Evolutionary conservation across 2,888 invertebrate genomes (phyloP), one percentile per base, ranked within the genome.

Genomic region (Sepioteuthis lessoniana): DNA sequence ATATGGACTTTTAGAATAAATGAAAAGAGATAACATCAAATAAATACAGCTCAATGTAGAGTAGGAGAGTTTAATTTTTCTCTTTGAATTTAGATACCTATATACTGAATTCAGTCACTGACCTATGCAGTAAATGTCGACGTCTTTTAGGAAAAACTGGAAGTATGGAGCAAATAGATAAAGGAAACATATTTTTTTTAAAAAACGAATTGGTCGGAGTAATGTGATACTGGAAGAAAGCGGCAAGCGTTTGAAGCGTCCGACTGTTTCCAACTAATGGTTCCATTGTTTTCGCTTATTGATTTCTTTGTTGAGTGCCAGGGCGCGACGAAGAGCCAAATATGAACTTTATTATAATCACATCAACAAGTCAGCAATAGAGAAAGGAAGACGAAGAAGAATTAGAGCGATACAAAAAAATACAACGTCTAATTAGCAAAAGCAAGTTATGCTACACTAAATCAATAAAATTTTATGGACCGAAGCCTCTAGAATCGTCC

Each of bases 281-380:
- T 76, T 35, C 76, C n/a, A 76, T 76, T 76, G 76, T 76, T 76
- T 76, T 76, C n/a, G 13, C 13, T 10, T 35, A 76, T 76, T 76
- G 76, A 76, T 76, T 76, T 76, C n/a, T 76, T 76, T 35, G 76
- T 76, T 1, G 16, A 76, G 16, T 4, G 76, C 10, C 76, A 60
- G 28, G 76, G 35, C n/a, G 35, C 76, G 35, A 76, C 19, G n/a
- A 76, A 76, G 76, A 76, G 76, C 76, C 16, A 76, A 35, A 76
- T 76, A 76, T 76, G 76, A 76, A 76, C 76, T 76, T 76, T 76
- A 76, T 76, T n/a, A 76, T 76, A 76, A 76, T 76, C 76, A 76
- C 76, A 76, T 76, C 76, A 76, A 76, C 35, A 76, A 76, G 76
- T 76, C n/a, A 76, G n/a, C 76, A 76, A 76, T 10, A 16, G 16